Conservation (phyloP, 2,888 invertebrate genomes). For the Thysanoteuthis rhombus region DNA sequence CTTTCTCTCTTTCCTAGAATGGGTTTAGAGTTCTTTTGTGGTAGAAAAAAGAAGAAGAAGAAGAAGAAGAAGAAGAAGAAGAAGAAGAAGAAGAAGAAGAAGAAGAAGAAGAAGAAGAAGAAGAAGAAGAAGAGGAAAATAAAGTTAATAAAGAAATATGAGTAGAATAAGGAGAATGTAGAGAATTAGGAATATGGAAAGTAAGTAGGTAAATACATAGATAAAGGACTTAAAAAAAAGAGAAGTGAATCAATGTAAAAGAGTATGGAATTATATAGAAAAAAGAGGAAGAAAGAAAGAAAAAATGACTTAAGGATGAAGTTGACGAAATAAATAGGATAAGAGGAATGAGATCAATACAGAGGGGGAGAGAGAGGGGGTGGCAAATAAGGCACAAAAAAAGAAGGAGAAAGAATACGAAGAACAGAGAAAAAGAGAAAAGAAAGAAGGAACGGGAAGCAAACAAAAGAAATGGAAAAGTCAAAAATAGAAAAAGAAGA, state of each 20-base stretch:
- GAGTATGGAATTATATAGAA: background rate
- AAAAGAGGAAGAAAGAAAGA: background rate
- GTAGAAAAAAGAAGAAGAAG: no score
- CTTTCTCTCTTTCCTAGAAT: background rate
- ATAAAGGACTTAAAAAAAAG: background rate
- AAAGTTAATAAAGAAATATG: background rate
- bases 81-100: background rate
- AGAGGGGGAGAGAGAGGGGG: background rate
- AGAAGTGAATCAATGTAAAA: background rate
- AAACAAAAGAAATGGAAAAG: background rate
- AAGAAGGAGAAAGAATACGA: background rate
- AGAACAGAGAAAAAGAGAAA: background rate
- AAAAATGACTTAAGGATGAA: background rate
- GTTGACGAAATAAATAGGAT: no score
- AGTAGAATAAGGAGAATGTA: no score
- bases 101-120: background rate
- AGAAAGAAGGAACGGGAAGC: background rate
- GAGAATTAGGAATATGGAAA: background rate
- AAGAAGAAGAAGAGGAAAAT: background rate
- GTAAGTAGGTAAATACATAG: background rate
- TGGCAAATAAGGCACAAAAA: background rate
- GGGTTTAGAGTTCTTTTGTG: background rate
- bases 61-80: background rate
- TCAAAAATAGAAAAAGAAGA: background rate
- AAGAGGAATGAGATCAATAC: background rate